Evolutionary conservation across 2,797 vertebrate species (phyloP).

Genomic region (Serranus cabrilla): DNA sequence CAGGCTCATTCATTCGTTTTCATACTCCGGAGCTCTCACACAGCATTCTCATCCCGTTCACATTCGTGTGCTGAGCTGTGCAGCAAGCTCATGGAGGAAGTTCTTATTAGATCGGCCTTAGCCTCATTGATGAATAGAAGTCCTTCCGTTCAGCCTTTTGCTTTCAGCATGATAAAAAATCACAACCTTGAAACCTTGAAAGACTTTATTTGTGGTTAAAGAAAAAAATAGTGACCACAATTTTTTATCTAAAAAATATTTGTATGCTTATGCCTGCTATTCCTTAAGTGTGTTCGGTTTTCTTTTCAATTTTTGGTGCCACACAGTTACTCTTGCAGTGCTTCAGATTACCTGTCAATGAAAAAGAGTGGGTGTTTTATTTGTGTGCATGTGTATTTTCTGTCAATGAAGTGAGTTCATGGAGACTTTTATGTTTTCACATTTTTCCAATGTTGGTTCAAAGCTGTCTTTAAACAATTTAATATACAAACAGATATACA

Average conservation of each 20-base stretch:
- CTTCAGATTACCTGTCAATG: background rate
- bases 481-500: background rate
- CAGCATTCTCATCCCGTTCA: slow-evolving; percentile 47
- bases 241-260: slow-evolving; percentile 18
- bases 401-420: slow-evolving; percentile 6
- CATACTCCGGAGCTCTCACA: slow-evolving; percentile 33
- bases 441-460: background rate
- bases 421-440: background rate
- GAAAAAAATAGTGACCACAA: background rate
- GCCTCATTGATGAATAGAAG: slow-evolving; percentile 52
- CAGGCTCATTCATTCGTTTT: slow-evolving; percentile 61
- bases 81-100: slow-evolving; percentile 26
- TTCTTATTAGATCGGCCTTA: slow-evolving; percentile 53
- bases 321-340: background rate
- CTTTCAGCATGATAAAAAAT: slow-evolving; percentile 42
- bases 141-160: slow-evolving; percentile 37
- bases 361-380: background rate
- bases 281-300: slow-evolving; percentile 4
- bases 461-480: background rate
- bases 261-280: background rate
- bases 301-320: background rate
- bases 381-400: background rate
- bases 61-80: slow-evolving; percentile 21
- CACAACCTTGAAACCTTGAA: slow-evolving; percentile 28
- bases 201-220: slow-evolving; percentile 28